Evolutionary conservation across 2,113 vertebrate genomes (phyloP), one percentile per base, ranked within the genome.

Genomic region (Ailuropoda melanoleuca): DNA sequence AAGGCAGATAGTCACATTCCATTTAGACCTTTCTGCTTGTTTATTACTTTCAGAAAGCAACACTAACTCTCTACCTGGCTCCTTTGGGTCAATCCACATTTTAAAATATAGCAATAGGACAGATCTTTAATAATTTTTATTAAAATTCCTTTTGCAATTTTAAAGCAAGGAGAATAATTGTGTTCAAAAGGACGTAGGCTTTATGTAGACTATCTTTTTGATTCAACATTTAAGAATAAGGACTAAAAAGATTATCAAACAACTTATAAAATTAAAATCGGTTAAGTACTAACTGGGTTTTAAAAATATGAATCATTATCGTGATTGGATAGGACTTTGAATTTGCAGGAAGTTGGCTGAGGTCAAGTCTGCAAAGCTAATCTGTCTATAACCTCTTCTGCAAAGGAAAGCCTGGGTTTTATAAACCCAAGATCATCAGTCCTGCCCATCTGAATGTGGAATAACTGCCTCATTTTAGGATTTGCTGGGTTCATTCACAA

Each of bases 121-220:
- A 66, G 12, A 37, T 26, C 24, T 94, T 78, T 64, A 90, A 46
- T 46, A 18, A 19, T 66, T 94, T 74, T 92, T 29, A 43, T 80
- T 83, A 88, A 91, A 90, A 89, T 93, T 81, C 31, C 13, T 37
- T 94, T 80, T 74, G 34, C 43, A 95, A 50, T 55, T 82, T 94
- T 78, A 68, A 90, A 75, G 55, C 24, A 74, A 81, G 50, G 53
- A 55, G 21, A 90, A 72, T 58, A 83, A 77, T 37, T 94, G 0
- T 68, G 85, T 92, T 81, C 26, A 75, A 31, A 85, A 46, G 5
- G 77, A 8, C 84, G 21, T 50, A 43, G 66, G 53, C 7, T 78
- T 46, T 87, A 78, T 83, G 46, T 24, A 80, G 29, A 39, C 14
- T 48, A 72, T 12, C 15, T 78, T 62, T 80, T 83, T 83, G 34